Conservation (phyloP, 2,888 invertebrate genomes). For the Phania funesta region DNA sequence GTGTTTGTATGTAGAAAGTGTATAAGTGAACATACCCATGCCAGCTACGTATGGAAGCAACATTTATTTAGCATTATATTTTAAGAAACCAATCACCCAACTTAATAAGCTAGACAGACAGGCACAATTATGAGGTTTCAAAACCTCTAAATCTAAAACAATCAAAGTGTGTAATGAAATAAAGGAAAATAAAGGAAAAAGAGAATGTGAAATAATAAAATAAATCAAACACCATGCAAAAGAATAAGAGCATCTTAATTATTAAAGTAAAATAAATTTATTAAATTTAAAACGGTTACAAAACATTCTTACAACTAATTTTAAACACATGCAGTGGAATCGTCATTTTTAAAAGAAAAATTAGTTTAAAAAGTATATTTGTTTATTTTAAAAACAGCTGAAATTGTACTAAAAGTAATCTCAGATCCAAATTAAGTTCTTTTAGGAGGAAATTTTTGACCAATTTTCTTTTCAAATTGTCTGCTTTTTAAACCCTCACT, state of each 20-base stretch:
- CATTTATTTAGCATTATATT: not conserved
- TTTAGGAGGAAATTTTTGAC: too few species aligned
- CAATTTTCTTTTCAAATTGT: too few species aligned
- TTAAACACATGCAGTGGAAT: too few species aligned
- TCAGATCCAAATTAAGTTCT: too few species aligned
- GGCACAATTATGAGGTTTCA: conserved; percentile 10
- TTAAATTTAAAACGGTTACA: conserved; percentile 24
- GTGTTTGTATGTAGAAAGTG: conserved; percentile 30
- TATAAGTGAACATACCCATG: conserved; percentile 64
- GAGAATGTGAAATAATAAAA: not conserved
- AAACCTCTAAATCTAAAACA: conserved; percentile 30
- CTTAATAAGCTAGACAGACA: conserved; percentile 15
- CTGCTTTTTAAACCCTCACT: too few species aligned
- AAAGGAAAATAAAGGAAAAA: not conserved
- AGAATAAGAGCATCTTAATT: conserved; percentile 5
- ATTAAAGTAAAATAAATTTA: conserved; percentile 25
- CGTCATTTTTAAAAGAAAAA: too few species aligned
- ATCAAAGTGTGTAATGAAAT: not conserved
- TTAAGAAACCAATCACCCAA: conserved; percentile 33
- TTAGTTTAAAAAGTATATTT: too few species aligned
- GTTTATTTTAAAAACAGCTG: too few species aligned
- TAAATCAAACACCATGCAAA: conserved; percentile 39
- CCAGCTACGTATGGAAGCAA: conserved; percentile 38
- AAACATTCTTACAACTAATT: conserved; percentile 7
- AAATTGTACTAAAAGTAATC: too few species aligned